phyloP scores from a whole-genome alignment of 1,140 invertebrate genomes.

The Anoplophora glabripennis region DNA sequence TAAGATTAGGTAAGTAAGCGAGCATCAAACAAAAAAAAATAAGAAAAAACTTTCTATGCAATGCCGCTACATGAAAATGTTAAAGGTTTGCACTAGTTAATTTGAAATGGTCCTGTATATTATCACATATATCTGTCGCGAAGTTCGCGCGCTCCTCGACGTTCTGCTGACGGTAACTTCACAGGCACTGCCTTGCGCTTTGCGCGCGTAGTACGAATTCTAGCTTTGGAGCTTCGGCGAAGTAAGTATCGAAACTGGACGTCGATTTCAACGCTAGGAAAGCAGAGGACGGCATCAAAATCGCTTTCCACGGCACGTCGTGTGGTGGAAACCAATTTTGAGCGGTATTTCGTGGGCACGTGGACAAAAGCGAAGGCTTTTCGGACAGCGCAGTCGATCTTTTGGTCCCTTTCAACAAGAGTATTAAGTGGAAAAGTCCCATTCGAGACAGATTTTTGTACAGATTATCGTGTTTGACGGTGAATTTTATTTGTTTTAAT shows the following conservation, averaged over 20 bases:
- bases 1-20: too few relatives aligned
- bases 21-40: too few relatives aligned
- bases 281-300: slow-evolving; percentile 21
- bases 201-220: slow-evolving; percentile 18
- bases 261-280: too few relatives aligned
- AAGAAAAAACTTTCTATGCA: too few relatives aligned
- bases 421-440: slow-evolving; percentile 35
- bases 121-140: too few relatives aligned
- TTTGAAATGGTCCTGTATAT: too few relatives aligned
- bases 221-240: slow-evolving; percentile 32
- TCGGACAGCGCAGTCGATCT: slow-evolving; percentile 24
- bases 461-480: slow-evolving; percentile 25
- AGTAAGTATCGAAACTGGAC: slow-evolving; percentile 16
- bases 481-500: slow-evolving; percentile 22
- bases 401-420: slow-evolving; percentile 31
- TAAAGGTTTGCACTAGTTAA: too few relatives aligned
- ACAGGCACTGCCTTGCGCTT: slow-evolving; percentile 25
- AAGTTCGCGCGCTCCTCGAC: background rate
- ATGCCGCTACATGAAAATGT: too few relatives aligned
- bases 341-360: slow-evolving; percentile 24
- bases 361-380: slow-evolving; percentile 27
- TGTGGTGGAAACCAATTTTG: slow-evolving; percentile 34
- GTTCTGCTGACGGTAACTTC: slow-evolving; percentile 23
- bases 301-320: slow-evolving; percentile 26
- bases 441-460: slow-evolving; percentile 30